Percentiles rank a stretch among this genome's conserved stretches.
phyloP scores from a whole-genome alignment of 2,113 vertebrate species.

The Podarcis cretensis region DNA sequence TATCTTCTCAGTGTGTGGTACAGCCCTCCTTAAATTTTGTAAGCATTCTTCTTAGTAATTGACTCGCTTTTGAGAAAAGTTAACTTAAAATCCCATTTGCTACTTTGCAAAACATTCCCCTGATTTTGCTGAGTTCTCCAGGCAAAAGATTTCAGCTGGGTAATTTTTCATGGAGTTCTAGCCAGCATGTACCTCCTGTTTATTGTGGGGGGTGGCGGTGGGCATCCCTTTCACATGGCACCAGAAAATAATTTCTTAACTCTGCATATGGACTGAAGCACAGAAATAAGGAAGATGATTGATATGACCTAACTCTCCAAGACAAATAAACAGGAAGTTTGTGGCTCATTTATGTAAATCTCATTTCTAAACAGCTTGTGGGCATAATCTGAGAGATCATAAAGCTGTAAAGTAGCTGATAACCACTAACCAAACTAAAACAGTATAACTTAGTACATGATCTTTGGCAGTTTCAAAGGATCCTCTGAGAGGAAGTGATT shows the following conservation, averaged over 20 bases:
- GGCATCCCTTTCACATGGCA: neutral
- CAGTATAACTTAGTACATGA: neutral
- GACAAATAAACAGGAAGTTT: neutral
- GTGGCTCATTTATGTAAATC: neutral
- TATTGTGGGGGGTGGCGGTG: neutral
- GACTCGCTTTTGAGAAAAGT: neutral
- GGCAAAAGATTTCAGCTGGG: neutral
- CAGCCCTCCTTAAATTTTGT: neutral
- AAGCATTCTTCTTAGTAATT: neutral
- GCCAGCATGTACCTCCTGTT: neutral
- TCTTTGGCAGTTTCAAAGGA: neutral
- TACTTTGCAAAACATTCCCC: neutral
- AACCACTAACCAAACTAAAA: neutral
- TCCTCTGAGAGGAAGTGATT: neutral
- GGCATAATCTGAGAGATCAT: neutral
- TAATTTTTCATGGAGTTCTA: neutral
- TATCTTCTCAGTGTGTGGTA: neutral
- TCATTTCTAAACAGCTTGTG: neutral
- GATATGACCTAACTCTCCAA: neutral
- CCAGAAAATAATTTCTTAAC: neutral
- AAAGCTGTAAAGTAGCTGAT: neutral
- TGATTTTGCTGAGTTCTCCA: neutral
- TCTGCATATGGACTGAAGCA: neutral
- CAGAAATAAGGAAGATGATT: neutral
- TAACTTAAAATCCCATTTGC: neutral